phyloP scores from a whole-genome alignment of 2,888 invertebrate species.

The Enchytraeus crypticus region DNA sequence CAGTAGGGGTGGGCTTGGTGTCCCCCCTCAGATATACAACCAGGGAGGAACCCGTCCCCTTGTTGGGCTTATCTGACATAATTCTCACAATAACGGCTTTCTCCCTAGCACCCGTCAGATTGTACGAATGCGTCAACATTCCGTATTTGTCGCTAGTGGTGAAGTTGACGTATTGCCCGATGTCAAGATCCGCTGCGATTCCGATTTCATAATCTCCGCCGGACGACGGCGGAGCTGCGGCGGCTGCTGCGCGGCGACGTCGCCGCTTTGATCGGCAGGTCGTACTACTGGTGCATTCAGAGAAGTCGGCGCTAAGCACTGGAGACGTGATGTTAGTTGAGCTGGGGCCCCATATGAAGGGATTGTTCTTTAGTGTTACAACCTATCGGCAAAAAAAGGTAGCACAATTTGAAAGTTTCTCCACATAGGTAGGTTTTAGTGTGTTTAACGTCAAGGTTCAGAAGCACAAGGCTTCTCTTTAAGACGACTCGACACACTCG shows the following conservation, averaged over 20 bases:
- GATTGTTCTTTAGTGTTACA: too few species aligned
- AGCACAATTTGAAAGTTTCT: too few species aligned
- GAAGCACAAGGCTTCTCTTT: too few species aligned
- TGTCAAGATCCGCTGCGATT: background rate
- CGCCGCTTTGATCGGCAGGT: background rate
- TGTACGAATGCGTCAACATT: conserved; percentile 1
- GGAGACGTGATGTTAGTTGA: conserved; percentile 3
- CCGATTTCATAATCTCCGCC: too few species aligned
- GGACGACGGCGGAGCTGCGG: background rate
- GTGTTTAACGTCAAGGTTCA: too few species aligned
- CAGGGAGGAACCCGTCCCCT: background rate
- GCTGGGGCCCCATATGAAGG: background rate
- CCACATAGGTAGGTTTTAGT: too few species aligned
- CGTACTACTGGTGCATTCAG: background rate
- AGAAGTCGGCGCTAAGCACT: background rate
- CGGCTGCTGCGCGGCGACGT: background rate
- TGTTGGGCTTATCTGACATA: background rate
- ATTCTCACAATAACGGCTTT: background rate
- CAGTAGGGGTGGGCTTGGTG: background rate
- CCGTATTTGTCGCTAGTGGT: conserved; percentile 1
- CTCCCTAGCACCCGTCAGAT: background rate
- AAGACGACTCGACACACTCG: too few species aligned
- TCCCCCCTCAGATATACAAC: background rate
- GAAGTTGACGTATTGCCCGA: conserved; percentile 1
- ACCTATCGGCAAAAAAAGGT: too few species aligned